These are phyloP conservation scores for Macrotrachela quadricornifera DNA, from an alignment of 1,140 invertebrate genomes.

Conservation along the genomic window DNA sequence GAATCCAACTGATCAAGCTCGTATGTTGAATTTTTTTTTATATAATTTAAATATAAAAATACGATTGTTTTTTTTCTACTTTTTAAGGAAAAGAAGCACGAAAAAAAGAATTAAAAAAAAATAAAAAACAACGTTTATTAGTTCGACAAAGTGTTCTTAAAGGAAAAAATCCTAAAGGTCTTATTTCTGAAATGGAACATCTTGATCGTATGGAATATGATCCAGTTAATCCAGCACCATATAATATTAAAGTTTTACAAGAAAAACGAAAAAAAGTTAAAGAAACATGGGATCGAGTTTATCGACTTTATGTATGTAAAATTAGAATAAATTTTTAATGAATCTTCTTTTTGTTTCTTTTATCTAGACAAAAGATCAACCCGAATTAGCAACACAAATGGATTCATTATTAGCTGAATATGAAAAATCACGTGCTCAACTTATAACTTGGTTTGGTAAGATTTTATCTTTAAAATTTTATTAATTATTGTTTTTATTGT, in stretches of 20 bases:
- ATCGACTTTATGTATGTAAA: too few relatives aligned
- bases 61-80: neutral
- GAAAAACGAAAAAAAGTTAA: slow-evolving; percentile 84
- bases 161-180: slow-evolving; percentile 81
- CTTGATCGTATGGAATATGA: slow-evolving; percentile 97
- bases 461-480: too few relatives aligned
- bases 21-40: slow-evolving; percentile 39
- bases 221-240: slow-evolving; percentile 68
- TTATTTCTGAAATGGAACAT: slow-evolving; percentile 82
- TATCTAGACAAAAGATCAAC: too few relatives aligned
- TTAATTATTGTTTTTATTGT: too few relatives aligned
- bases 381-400: too few relatives aligned
- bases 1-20: slow-evolving; percentile 93
- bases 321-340: too few relatives aligned
- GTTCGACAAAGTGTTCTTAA: slow-evolving; percentile 82
- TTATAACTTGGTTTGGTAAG: too few relatives aligned
- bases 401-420: too few relatives aligned
- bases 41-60: neutral
- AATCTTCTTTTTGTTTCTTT: too few relatives aligned
- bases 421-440: too few relatives aligned
- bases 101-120: slow-evolving; percentile 91
- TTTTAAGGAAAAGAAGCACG: slow-evolving; percentile 74
- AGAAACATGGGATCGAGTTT: too few relatives aligned
- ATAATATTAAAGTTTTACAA: slow-evolving; percentile 79
- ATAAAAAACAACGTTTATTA: slow-evolving; percentile 82